Evolutionary conservation across 2,113 vertebrate genomes (phyloP).

Genomic region (Hypocryptadius cinnamomeus): DNA sequence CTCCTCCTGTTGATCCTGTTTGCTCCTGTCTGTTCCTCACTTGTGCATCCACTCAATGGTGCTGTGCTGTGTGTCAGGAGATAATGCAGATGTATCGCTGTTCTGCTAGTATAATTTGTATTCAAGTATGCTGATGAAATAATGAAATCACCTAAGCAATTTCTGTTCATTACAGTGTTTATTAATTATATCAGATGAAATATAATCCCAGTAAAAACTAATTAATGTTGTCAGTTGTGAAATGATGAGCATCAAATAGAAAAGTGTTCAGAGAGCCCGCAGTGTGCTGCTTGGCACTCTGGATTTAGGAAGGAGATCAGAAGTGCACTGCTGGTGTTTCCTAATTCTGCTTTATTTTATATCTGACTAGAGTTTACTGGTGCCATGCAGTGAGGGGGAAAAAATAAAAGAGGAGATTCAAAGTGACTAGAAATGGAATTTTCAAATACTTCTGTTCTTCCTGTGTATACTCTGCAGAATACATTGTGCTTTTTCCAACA

Average conservation of each 20-base stretch:
- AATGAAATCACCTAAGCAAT: conserved; percentile 49
- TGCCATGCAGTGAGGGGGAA: conserved; percentile 12
- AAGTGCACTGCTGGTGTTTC: conserved; percentile 27
- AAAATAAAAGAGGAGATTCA: background rate
- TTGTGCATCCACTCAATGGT: conserved; percentile 51
- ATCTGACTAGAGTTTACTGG: conserved; percentile 28
- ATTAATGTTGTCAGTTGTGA: conserved; percentile 19
- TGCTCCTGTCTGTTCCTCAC: conserved; percentile 1
- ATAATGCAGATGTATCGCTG: conserved; percentile 49
- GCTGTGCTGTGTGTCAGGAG: conserved; percentile 68
- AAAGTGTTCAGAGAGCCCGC: background rate
- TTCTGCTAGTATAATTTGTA: conserved; percentile 46
- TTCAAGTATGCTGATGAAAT: conserved; percentile 54
- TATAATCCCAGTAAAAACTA: conserved; percentile 21
- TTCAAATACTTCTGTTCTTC: conserved; percentile 64
- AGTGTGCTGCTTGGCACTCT: background rate
- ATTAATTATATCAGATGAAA: conserved; percentile 40
- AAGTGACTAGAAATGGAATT: conserved; percentile 53
- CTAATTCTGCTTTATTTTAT: conserved; percentile 15
- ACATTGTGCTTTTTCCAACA: conserved; percentile 64
- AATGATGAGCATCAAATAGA: conserved; percentile 2
- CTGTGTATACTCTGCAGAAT: conserved; percentile 58
- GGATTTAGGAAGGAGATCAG: background rate
- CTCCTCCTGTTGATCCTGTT: conserved; percentile 18
- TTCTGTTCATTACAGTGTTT: conserved; percentile 52